Percentiles rank a stretch among this genome's conserved stretches.
phyloP scores from a whole-genome alignment of 2,113 vertebrate species.

The Austrofundulus limnaeus region DNA sequence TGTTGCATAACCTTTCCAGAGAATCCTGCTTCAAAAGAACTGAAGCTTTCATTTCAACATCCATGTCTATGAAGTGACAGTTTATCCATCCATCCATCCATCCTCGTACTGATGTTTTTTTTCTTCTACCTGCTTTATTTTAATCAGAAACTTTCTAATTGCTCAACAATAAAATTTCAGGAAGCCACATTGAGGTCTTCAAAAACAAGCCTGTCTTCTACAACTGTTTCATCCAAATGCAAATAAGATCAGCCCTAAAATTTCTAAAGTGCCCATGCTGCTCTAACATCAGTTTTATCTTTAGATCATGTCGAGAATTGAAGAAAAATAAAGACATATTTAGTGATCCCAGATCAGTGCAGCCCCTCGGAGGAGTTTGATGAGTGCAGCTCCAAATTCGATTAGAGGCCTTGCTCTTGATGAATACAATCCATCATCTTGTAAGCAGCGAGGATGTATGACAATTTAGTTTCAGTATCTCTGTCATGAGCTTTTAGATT shows the following conservation, averaged over 20 bases:
- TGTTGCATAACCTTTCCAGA: too few relatives aligned
- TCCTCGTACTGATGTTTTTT: too few relatives aligned
- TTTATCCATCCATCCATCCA: too few relatives aligned
- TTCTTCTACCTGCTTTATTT: too few relatives aligned
- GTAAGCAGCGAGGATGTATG: constrained; percentile 65
- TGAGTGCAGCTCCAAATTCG: constrained; percentile 66
- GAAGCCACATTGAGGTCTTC: constrained; percentile 8
- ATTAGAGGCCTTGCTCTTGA: constrained; percentile 66
- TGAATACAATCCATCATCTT: constrained; percentile 76
- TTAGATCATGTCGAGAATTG: constrained; percentile 58
- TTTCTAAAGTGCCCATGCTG: constrained; percentile 63
- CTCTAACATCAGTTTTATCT: constrained; percentile 56
- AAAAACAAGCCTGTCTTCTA: constrained; percentile 18
- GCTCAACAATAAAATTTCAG: background rate
- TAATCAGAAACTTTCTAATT: background rate
- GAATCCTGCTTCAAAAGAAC: too few relatives aligned
- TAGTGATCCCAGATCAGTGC: constrained; percentile 61
- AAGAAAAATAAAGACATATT: constrained; percentile 66
- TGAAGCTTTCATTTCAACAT: too few relatives aligned
- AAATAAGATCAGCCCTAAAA: constrained; percentile 58
- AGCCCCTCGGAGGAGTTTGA: constrained; percentile 67
- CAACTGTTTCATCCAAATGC: constrained; percentile 45
- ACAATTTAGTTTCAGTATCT: constrained; percentile 65
- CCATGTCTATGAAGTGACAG: too few relatives aligned
- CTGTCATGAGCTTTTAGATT: constrained; percentile 63